Evolutionary conservation across 2,888 invertebrate genomes (phyloP), one percentile per base, ranked within the genome.

Genomic region (Pegoplata infirma): DNA sequence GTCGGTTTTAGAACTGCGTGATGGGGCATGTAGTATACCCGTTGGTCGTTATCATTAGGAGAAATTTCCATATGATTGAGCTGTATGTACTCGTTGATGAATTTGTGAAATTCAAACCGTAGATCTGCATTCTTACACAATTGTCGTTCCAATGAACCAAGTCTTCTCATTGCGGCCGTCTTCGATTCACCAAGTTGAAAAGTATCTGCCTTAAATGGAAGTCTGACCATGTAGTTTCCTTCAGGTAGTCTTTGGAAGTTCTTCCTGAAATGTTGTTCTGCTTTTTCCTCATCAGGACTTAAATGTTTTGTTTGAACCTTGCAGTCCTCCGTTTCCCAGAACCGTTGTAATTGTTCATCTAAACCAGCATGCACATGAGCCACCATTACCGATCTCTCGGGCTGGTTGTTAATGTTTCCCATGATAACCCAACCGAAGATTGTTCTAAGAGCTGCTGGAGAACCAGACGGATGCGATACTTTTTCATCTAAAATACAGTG

Each of bases 301-400:
- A 81, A 23, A 28, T 36, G 17, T 28, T 61, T 23, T 3, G 12
- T 28, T 10, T 51, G 16, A 28, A 16, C 3, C 32, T 72, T 56
- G 28, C 68, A 32, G 28, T 79, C 78, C 67, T 81, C 81, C 1
- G 19, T 44, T 40, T 79, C 66, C 76, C 73, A 81, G 25, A 81
- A 79, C 19, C 47, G 56, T 12, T 76, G 66, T 36, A 79, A 21
- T 7, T 79, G 76, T n/a, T n/a, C n/a, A n/a, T 56, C 46, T 12
- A 76, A 61, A n/a, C 73, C 49, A 2, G 59, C 8, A 28, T 44
- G 28, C 28, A 58, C 7, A 17, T 75, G 69, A 10, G 71, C 79
- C 16, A 61, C 21, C 5, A 40, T 46, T 28, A 53, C 56, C 5
- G 36, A 28, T 12, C 36, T 44, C 3, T 53, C 12, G 14, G 7